Evolutionary conservation across 2,113 vertebrate genomes (phyloP).

Genomic region (Leucopsar rothschildi): DNA sequence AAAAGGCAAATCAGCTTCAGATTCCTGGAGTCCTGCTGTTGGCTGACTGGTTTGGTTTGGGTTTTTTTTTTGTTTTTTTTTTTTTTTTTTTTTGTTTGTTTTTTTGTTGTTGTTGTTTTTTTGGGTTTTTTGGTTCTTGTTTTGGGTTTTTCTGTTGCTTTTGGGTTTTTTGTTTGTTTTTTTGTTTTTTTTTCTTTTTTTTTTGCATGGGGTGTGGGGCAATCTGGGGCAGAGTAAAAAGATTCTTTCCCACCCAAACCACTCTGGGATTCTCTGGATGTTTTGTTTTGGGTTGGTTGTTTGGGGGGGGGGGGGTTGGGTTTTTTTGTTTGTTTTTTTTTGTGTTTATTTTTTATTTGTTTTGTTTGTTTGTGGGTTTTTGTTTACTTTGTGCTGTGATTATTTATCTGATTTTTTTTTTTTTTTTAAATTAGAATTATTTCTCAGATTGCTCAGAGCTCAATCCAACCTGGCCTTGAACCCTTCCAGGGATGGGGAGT

Average conservation of each 20-base stretch:
- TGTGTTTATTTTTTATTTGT: background rate
- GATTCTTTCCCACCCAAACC: no score
- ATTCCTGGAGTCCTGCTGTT: background rate
- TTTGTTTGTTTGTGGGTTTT: background rate
- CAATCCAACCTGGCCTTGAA: background rate
- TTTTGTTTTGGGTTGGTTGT: background rate
- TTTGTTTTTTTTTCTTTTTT: no score
- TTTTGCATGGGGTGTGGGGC: background rate
- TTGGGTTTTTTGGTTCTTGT: no score
- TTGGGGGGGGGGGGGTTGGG: no score
- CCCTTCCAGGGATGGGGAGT: fast-evolving
- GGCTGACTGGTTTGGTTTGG: background rate
- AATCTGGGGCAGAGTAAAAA: no score
- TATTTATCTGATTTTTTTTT: no score
- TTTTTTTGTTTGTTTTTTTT: background rate
- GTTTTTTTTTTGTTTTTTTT: no score
- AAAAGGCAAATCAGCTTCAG: background rate
- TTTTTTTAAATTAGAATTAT: background rate
- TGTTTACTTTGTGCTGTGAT: background rate
- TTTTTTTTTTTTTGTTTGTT: no score
- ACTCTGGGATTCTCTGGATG: no score
- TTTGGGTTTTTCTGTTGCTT: no score
- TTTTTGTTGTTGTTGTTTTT: no score
- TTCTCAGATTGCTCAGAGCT: background rate
- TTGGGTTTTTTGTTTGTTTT: no score